Percentiles rank a stretch among this genome's conserved stretches.
These are phyloP conservation scores for Threskiornis aethiopicus DNA, from an alignment of 2,797 vertebrate species.

Conservation along the genomic window DNA sequence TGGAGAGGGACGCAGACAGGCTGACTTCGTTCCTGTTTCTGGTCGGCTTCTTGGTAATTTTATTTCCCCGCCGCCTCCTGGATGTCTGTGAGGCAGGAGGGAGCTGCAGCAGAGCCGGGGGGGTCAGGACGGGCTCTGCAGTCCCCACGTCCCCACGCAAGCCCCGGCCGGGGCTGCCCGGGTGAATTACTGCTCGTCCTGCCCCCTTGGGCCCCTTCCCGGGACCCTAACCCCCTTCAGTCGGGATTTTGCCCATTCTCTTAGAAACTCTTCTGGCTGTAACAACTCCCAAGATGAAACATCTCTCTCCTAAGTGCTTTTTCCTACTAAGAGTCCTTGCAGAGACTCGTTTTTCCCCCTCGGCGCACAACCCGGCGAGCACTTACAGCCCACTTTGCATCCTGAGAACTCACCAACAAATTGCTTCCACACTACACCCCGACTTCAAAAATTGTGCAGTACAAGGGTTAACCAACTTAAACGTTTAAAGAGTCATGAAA, in stretches of 20 bases:
- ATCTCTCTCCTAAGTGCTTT: neutral
- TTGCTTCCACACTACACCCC: conserved; percentile 70
- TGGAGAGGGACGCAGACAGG: neutral
- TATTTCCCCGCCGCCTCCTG: neutral
- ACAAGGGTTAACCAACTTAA: conserved; percentile 79
- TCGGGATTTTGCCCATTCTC: neutral
- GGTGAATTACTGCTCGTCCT: neutral
- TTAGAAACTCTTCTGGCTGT: neutral
- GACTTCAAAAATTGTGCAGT: conserved; percentile 44
- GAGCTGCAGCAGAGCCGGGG: neutral
- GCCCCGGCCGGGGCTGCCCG: accelerated
- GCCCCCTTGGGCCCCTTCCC: neutral
- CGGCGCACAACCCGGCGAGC: neutral
- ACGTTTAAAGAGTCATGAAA: conserved; percentile 80
- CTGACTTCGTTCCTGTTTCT: neutral
- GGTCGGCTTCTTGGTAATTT: neutral
- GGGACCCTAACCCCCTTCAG: neutral
- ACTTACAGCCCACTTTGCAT: conserved; percentile 37
- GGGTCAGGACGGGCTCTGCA: neutral
- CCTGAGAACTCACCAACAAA: conserved; percentile 68
- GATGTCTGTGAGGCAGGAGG: neutral
- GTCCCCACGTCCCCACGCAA: accelerated
- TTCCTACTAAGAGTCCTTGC: neutral
- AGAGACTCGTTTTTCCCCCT: neutral
- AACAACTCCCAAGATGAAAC: neutral